phyloP scores from a whole-genome alignment of 2,797 vertebrate genomes.

The Remorina albescens region DNA sequence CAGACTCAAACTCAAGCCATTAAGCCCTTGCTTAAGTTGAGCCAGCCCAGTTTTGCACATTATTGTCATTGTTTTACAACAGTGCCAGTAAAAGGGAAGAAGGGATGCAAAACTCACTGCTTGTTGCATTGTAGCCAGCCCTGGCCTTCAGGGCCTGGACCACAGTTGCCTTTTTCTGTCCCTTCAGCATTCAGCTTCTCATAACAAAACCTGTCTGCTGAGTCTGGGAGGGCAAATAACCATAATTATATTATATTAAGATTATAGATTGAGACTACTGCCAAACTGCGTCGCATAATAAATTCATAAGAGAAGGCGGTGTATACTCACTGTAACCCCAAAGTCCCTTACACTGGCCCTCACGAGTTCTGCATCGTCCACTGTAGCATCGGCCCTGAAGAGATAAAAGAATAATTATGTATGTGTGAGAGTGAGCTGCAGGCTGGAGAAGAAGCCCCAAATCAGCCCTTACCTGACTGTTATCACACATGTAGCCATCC shows the following conservation, averaged over 20 bases:
- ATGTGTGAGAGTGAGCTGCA: neutral
- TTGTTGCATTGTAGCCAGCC: slow-evolving; percentile 95
- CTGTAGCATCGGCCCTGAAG: slow-evolving; percentile 92
- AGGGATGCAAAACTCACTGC: slow-evolving; percentile 86
- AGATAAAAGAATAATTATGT: neutral
- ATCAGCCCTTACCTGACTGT: slow-evolving; percentile 85
- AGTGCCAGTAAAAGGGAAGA: neutral
- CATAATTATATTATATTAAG: no score
- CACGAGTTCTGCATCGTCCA: slow-evolving; percentile 91
- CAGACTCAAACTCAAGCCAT: neutral
- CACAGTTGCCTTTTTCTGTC: slow-evolving; percentile 94
- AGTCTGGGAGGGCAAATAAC: slow-evolving; percentile 75
- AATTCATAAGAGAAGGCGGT: neutral
- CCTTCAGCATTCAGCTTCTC: slow-evolving; percentile 96
- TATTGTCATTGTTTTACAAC: no score
- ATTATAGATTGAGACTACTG: neutral
- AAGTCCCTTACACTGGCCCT: slow-evolving; percentile 90
- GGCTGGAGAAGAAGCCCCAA: neutral
- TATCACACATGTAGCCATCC: slow-evolving; percentile 96
- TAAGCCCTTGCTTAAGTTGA: neutral
- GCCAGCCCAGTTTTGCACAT: no score
- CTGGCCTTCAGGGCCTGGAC: slow-evolving; percentile 86
- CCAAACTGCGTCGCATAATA: no score
- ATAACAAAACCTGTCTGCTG: slow-evolving; percentile 94
- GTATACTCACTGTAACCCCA: slow-evolving; percentile 90